These are phyloP conservation scores for Meloidogyne chitwoodi DNA, from an alignment of 1,140 invertebrate genomes.

Conservation along the genomic window DNA sequence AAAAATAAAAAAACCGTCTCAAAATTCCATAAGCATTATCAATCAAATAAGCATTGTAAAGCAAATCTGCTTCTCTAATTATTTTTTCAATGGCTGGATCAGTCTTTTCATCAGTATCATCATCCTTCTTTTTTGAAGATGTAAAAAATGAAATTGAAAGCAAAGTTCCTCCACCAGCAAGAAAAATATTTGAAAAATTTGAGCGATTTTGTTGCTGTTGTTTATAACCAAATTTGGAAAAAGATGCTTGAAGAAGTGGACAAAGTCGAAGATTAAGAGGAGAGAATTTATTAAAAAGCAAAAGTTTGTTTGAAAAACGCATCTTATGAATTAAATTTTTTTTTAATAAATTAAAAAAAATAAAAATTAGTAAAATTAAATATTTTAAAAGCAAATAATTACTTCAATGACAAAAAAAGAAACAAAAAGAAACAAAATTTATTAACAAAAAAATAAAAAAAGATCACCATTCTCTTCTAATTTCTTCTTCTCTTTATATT, in stretches of 20 bases:
- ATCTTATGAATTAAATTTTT: neutral
- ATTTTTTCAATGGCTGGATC: slow-evolving; percentile 1
- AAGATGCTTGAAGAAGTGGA: neutral
- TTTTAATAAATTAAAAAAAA: neutral
- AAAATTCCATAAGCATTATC: slow-evolving; percentile 56
- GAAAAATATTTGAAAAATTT: neutral
- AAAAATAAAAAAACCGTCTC: slow-evolving; percentile 37
- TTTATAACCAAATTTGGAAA: neutral
- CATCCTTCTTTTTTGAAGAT: neutral
- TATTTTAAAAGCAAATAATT: neutral
- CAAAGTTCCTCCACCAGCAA: slow-evolving; percentile 11
- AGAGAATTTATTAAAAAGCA: neutral
- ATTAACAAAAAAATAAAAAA: neutral
- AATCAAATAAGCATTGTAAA: slow-evolving; percentile 58
- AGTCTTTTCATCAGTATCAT: neutral
- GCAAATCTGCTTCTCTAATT: slow-evolving; percentile 48
- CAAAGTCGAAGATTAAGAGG: neutral
- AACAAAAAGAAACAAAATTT: neutral
- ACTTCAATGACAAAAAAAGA: neutral
- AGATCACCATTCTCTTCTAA: too few species aligned
- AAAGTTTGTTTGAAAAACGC: neutral
- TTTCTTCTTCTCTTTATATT: neutral
- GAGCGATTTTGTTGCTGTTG: neutral
- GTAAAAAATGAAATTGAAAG: slow-evolving; percentile 36
- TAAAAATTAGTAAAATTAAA: neutral